Percentiles rank a stretch among this genome's conserved stretches.
These are phyloP conservation scores for Propithecus perrieri DNA, from an alignment of 2,797 vertebrate species.

Conservation along the genomic window DNA sequence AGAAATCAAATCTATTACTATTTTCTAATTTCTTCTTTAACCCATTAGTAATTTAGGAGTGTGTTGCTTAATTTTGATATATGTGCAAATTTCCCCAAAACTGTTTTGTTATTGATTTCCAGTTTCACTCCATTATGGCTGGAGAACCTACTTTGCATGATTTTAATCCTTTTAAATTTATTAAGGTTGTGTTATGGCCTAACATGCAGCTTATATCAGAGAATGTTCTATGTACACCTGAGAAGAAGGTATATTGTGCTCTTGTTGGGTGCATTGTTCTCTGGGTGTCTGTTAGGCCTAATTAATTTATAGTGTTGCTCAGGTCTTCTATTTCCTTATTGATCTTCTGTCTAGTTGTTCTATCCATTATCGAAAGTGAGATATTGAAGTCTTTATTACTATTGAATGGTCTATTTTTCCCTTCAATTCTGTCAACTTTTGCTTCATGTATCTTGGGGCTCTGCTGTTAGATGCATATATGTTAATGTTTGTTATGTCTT, in stretches of 20 bases:
- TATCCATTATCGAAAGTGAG: background rate
- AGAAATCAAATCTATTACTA: background rate
- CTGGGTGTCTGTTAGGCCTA: background rate
- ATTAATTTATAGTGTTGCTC: background rate
- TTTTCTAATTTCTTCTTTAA: slow-evolving; percentile 39
- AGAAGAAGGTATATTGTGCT: background rate
- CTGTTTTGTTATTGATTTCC: background rate
- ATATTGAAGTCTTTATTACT: background rate
- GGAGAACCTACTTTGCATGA: background rate
- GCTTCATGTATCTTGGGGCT: background rate
- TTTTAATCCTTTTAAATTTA: background rate
- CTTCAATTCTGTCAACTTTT: background rate
- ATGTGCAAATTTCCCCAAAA: background rate
- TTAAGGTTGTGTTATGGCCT: background rate
- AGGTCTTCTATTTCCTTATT: background rate
- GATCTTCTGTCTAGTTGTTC: background rate
- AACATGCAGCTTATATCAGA: background rate
- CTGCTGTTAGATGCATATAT: background rate
- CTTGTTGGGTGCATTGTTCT: background rate
- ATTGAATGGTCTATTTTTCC: background rate
- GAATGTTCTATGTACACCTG: background rate
- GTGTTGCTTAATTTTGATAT: slow-evolving; percentile 10
- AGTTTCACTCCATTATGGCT: background rate
- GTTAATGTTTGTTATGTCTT: background rate
- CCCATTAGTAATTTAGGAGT: background rate